Evolutionary conservation across 2,113 vertebrate genomes (phyloP), one percentile per base, ranked within the genome.

Genomic region (Mobula birostris): DNA sequence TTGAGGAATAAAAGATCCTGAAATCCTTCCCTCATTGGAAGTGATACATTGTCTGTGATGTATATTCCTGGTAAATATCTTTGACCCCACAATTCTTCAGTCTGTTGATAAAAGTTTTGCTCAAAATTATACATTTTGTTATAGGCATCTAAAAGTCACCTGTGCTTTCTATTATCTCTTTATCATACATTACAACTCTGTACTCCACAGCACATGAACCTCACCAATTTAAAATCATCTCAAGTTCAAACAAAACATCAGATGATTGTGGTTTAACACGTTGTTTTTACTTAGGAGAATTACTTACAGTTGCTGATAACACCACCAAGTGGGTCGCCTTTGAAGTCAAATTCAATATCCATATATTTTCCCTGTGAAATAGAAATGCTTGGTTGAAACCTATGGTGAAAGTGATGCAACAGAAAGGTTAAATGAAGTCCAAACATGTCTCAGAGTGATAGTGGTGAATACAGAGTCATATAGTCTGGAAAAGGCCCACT

Each of bases 301-400:
- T 96, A 99, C 99, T 99, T 96, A 99, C 99, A 99, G 96, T 99
- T 99, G 96, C 98, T 99, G 96, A 99, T 99, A 95, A 99, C 99
- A 96, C 99, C 99, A 94, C 99, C 99, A 94, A 99, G 96, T 0
- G 99, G 99, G 95, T 99, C 99, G 32, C 99, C 99, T 96, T 99
- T 99, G 96, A 99, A 99, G 96, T 99, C 98, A 96, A 99, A 99
- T 95, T 99, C 99, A 68, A 99, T 99, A 96, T 99, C 99, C 99
- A 99, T 99, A 95, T 99, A 99, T 95, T 99, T 99, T n/a, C 99
- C 99, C 99, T 99, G 97, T 94, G 56, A 95, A 96, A 96, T 66
- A 32, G 94, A 90, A 96, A 92, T 66, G 76, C 48, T 63, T 8
- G 3, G 5, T 94, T 87, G 56, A 76, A 72, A 72, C 29, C 14